Conservation (phyloP, 1,140 invertebrate genomes). For the Odontomachus brunneus region DNA sequence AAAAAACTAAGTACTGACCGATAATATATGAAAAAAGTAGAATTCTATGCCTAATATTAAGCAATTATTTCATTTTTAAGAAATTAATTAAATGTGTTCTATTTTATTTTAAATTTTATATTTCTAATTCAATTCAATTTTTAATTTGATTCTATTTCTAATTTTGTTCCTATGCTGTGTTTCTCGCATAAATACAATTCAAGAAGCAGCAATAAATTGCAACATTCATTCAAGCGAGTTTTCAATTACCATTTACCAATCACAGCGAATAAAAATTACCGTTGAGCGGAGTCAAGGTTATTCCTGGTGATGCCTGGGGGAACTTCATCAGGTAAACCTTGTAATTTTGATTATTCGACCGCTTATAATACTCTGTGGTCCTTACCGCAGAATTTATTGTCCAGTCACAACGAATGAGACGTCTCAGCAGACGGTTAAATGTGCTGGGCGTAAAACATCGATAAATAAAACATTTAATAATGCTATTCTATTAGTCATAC, state of each 20-base stretch:
- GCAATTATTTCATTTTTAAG: too few relatives aligned
- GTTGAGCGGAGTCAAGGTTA: slow-evolving; percentile 60
- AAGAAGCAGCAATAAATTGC: slow-evolving; percentile 23
- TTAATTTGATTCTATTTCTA: too few relatives aligned
- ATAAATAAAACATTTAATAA: not conserved
- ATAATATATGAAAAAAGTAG: too few relatives aligned
- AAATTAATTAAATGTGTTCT: too few relatives aligned
- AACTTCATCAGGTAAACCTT: slow-evolving; percentile 84
- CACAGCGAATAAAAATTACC: slow-evolving; percentile 68
- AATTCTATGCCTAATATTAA: too few relatives aligned
- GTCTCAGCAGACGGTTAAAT: slow-evolving; percentile 43
- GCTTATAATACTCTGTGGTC: slow-evolving; percentile 81
- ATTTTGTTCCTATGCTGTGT: too few relatives aligned
- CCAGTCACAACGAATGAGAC: slow-evolving; percentile 71
- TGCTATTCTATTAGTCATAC: not conserved
- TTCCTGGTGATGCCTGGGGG: slow-evolving; percentile 66
- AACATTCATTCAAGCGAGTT: slow-evolving; percentile 46
- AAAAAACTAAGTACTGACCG: too few relatives aligned
- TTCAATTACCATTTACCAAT: slow-evolving; percentile 70
- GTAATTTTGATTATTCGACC: slow-evolving; percentile 85
- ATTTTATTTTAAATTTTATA: too few relatives aligned
- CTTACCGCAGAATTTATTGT: slow-evolving; percentile 82
- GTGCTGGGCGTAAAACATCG: not conserved
- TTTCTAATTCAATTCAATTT: too few relatives aligned
- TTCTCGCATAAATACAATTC: slow-evolving; percentile 7